Evolutionary conservation across 35 echinoderm and acorn worm genomes (phyloP).

Genomic region (Eucidaris tribuloides): DNA sequence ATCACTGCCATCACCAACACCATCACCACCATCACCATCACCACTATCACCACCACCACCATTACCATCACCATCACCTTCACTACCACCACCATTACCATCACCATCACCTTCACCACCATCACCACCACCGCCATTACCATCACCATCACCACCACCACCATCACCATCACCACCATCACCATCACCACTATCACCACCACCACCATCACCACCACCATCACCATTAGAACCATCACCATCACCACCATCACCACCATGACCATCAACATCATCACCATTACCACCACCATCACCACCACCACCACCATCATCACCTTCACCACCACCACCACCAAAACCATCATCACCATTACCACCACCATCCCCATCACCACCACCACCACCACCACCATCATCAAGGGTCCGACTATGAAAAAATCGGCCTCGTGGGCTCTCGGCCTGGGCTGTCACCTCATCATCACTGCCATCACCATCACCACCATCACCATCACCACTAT

Average conservation of each 20-base stretch:
- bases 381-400: too few relatives aligned
- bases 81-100: background rate
- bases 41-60: too few relatives aligned
- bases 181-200: background rate
- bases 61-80: background rate
- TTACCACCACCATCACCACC: background rate
- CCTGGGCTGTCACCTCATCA: too few relatives aligned
- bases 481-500: background rate
- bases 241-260: background rate
- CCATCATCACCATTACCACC: background rate
- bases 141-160: background rate
- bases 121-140: background rate
- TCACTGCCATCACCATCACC: background rate
- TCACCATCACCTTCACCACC: background rate
- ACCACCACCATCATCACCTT: background rate
- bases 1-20: too few relatives aligned
- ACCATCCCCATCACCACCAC: too few relatives aligned
- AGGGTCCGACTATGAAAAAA: too few relatives aligned
- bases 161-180: background rate
- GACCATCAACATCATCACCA: background rate
- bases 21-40: too few relatives aligned
- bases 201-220: background rate
- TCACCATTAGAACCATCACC: background rate
- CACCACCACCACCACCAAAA: background rate
- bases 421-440: too few relatives aligned